phyloP scores from a whole-genome alignment of 2,888 invertebrate species.

The Acronicta aceris region DNA sequence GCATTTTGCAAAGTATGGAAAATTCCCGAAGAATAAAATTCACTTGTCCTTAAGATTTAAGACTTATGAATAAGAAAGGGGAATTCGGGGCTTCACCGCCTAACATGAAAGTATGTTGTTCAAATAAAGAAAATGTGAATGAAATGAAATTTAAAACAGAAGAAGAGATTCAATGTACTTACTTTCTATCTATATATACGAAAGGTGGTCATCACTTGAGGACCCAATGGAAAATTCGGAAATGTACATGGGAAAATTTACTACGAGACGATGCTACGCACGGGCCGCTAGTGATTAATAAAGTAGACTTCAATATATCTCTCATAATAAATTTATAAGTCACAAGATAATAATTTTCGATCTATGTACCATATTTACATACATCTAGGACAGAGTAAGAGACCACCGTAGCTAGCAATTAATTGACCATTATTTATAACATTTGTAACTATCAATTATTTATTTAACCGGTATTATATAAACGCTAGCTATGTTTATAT shows the following conservation, averaged over 20 bases:
- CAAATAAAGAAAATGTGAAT: too few relatives aligned
- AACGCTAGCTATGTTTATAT: conserved; percentile 11
- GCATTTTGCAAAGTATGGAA: conserved; percentile 6
- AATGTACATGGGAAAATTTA: too few relatives aligned
- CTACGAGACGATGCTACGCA: too few relatives aligned
- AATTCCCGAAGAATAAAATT: conserved; percentile 1
- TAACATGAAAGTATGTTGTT: too few relatives aligned
- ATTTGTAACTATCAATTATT: conserved; percentile 6
- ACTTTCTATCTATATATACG: too few relatives aligned
- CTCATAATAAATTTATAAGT: not conserved
- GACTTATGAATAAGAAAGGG: too few relatives aligned
- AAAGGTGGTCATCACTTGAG: too few relatives aligned
- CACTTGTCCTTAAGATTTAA: not conserved
- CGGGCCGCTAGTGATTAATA: too few relatives aligned
- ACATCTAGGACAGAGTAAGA: not conserved
- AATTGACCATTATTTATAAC: conserved; percentile 15
- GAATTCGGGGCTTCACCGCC: too few relatives aligned
- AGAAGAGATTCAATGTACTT: too few relatives aligned
- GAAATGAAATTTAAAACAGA: too few relatives aligned
- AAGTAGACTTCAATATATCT: not conserved
- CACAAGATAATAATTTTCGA: not conserved
- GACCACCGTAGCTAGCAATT: conserved; percentile 1
- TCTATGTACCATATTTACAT: not conserved
- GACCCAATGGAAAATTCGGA: too few relatives aligned
- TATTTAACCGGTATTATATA: conserved; percentile 14